Base-by-base conservation (phyloP, 2,888 invertebrate species). In the Coremacera marginata region DNA sequence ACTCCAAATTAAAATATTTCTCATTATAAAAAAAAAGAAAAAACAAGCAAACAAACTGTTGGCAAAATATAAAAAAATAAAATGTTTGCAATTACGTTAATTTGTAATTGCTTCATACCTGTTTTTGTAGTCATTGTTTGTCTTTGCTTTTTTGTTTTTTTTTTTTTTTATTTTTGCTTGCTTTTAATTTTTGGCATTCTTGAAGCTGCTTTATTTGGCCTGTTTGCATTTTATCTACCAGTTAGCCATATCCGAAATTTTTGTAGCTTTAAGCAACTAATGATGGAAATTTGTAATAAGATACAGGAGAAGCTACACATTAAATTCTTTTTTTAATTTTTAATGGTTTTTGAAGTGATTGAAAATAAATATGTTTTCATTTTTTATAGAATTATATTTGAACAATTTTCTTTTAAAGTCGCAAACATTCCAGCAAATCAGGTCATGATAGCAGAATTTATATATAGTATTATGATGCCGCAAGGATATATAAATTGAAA, bases 71-170 rank as follows among this genome's bases (percentile, higher is more conserved):
- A 84, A 85, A 84, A n/a, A 84, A 85, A 84, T 84, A 84, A 85
- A 85, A 86, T 85, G 85, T 85, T 86, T 81, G 84, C 86, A 85
- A 86, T 86, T 85, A 86, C 84, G 84, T 85, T 86, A 86, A 86
- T 85, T 86, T 86, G 86, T 86, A 86, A 86, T 85, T 86, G 86
- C 84, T 85, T 85, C 85, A 85, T 85, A 84, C 84, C 84, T 84
- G 84, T 82, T 84, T 77, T 77, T 74, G 44, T 79, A 83, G 83
- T 82, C 82, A 71, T 63, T 73, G 19, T 34, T 34, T 37, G 7
- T 82, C 78, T 71, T 63, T 25, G 5, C 55, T 11, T 19, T 9
- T 60, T 67, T 71, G 51, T 34, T 27, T 70, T 9, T 0, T 31
- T 52, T 11, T 34, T 34, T 4, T 31, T 60, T 25, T 19, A 9